Evolutionary conservation across 2,797 vertebrate species (phyloP), one percentile per base, ranked within the genome.

Genomic region (Sebastes iracundus): DNA sequence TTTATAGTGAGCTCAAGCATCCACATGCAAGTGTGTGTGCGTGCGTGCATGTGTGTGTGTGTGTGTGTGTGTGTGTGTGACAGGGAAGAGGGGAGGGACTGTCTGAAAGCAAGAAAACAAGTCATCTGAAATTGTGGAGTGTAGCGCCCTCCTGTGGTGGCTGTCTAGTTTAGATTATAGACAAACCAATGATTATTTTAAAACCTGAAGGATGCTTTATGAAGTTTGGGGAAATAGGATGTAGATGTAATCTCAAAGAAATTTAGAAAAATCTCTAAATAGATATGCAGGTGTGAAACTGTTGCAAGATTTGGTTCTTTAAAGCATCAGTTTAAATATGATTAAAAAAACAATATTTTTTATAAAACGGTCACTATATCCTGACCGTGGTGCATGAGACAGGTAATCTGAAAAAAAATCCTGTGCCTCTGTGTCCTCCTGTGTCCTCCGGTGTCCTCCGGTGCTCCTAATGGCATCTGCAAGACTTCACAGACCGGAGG

Each of bases 121-220:
- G n/a, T 56, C 6, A 59, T 72, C 32, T 62, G 9, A 78, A 76
- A 32, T 16, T 49, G 28, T 77, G 74, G 84, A 30, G 72, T 66
- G 28, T 23, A 91, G 81, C 53, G 20, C 88, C 86, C 58, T 12
- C 86, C 13, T 80, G 86, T 91, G 91, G 84, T 30, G 20, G 5
- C 11, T 22, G 5, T 53, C 1, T 3, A 10, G 12, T 46, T 42
- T 7, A 6, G 25, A 32, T 46, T n/a, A 13, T 14, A 30, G 6
- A 33, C 30, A 35, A 22, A 56, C n/a, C 7, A 11, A 68, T 1
- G 68, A 6, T 35, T 38, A 3, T 25, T 28, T 56, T 30, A 3
- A 46, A 35, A 60, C 12, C 35, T 42, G 3, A 27, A 23, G n/a
- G 63, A 60, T 5, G n/a, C 11, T 22, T 38, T 22, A 53, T 20